Base-by-base conservation (phyloP, 1,140 invertebrate species). In the Saccostrea echinata region DNA sequence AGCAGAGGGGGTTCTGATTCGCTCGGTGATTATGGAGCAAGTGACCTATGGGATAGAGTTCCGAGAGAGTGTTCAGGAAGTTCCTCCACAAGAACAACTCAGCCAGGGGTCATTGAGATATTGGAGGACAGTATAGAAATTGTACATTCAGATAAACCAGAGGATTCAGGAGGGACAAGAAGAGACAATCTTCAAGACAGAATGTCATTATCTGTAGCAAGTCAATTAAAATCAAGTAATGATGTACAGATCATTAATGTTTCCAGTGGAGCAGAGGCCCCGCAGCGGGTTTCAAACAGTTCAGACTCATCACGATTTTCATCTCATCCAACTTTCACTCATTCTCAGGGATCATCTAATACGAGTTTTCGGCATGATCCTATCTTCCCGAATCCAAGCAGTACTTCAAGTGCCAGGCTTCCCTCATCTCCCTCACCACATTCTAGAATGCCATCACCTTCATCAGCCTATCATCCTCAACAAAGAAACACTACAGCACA, bases 11-110 rank as follows among this genome's bases (percentile, higher is more conserved):
- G 35, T 21, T 80, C 85, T 9, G 85, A 86, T 18, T 13, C 35
- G 9, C n/a, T 51, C 21, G 11, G 30, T 83, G 35, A 83, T 52
- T 51, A 51, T 12, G 35, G 35, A 52, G 51, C 35, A 83, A 83
- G 86, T 83, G 86, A 87, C 64, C 86, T 80, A 24, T 87, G 86
- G 86, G 86, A 87, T 51, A 83, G 86, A 83, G 80, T 87, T 30
- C 86, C 86, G 1, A 82, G 61, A 51, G 52, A 82, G 18, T 76
- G 80, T 3, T 52, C 52, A 55, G 85, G 64, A 24, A 76, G 51
- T 21, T 57, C 55, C 76, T 87, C 76, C 9, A 0, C 51, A 43
- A 87, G 33, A 55, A 83, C 30, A 24, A 35, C 52, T 21, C 86
- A 87, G 30, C 86, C 86, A 43, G 86, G 86, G 24, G 57, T 87